phyloP scores from a whole-genome alignment of 2,888 invertebrate species.

The Dugesia japonica region DNA sequence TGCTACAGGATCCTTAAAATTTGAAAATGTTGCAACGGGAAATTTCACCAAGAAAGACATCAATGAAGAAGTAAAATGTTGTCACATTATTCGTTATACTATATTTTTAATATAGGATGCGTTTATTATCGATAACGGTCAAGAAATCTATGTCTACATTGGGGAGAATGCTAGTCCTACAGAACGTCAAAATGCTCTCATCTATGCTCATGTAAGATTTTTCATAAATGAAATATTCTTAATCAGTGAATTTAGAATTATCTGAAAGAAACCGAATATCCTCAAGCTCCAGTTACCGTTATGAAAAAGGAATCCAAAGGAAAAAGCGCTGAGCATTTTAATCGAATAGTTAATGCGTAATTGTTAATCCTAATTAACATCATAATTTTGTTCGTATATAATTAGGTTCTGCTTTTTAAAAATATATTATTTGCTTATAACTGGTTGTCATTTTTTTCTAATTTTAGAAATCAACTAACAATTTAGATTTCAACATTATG shows the following conservation, averaged over 20 bases:
- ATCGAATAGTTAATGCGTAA: not conserved
- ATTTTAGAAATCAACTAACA: too few relatives aligned
- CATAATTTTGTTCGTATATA: too few relatives aligned
- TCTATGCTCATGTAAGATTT: conserved; percentile 43
- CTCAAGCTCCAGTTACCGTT: not conserved
- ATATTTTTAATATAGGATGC: conserved; percentile 38
- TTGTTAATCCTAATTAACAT: too few relatives aligned
- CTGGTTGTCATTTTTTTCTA: too few relatives aligned
- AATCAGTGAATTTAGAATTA: not conserved
- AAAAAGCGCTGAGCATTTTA: not conserved
- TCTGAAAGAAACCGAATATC: not conserved
- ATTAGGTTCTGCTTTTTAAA: too few relatives aligned
- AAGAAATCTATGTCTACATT: conserved; percentile 42
- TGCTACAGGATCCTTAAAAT: not conserved
- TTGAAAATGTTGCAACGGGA: not conserved
- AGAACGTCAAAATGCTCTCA: conserved; percentile 44
- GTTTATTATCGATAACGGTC: conserved; percentile 43
- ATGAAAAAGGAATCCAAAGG: not conserved
- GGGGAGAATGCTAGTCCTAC: conserved; percentile 40
- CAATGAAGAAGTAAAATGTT: not conserved
- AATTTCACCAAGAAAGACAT: not conserved
- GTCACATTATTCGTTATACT: not conserved
- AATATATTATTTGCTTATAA: too few relatives aligned
- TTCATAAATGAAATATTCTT: not conserved
- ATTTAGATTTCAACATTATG: too few relatives aligned